Conservation (phyloP, 1,140 invertebrate genomes). For the Polyergus mexicanus region DNA sequence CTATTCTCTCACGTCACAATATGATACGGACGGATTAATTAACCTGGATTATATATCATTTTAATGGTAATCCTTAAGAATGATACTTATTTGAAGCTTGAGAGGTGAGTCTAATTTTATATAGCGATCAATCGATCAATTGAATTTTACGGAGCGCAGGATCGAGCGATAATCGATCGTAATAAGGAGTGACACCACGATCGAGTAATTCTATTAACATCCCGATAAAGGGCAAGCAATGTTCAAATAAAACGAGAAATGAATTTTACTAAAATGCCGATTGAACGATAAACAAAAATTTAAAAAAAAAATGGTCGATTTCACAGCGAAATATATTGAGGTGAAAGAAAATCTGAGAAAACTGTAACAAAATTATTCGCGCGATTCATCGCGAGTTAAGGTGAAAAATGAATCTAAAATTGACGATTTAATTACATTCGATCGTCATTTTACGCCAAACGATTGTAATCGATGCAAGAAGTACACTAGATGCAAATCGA, state of each 20-base stretch:
- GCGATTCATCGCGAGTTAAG: neutral
- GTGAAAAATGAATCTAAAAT: neutral
- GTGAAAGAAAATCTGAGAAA: neutral
- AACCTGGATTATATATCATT: conserved; percentile 24
- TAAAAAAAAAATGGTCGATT: neutral
- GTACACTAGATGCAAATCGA: neutral
- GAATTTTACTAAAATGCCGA: neutral
- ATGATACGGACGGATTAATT: conserved; percentile 4
- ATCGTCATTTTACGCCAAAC: neutral
- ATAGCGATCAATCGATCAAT: neutral
- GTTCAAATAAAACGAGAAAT: neutral
- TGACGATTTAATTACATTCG: neutral
- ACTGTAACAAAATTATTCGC: neutral
- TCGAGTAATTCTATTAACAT: neutral
- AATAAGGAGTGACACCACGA: neutral
- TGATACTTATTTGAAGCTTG: conserved; percentile 10
- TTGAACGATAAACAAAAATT: neutral
- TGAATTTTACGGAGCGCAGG: neutral
- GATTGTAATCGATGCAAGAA: neutral
- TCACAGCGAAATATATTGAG: neutral
- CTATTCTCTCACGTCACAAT: neutral
- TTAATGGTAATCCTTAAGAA: neutral
- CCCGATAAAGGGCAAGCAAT: neutral
- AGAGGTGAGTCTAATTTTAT: conserved; percentile 19
- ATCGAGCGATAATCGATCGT: neutral